Base-by-base conservation (phyloP, 1,140 invertebrate genomes). In the Cotesia chilonis region DNA sequence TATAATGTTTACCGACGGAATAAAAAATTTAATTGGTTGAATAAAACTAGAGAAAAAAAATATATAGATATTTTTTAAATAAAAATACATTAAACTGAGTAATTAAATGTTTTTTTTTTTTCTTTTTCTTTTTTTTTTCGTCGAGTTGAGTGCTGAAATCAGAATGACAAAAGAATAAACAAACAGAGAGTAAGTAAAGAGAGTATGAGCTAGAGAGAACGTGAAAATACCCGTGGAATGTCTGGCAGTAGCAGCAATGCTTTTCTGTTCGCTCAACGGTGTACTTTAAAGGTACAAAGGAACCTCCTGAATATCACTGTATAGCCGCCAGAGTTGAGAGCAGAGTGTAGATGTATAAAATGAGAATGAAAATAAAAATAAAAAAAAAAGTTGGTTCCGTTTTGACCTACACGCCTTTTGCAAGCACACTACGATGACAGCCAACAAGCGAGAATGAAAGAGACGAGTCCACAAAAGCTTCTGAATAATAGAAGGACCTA, bases 401-500 rank as follows among this genome's bases (percentile, higher is more conserved):
- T 47, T 47, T 47, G 41, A 17, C n/a, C 54, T 14, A 17, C 54
- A 55, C 17, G 17, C 54, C 54, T 17, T 55, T 55, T 55, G 54
- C 54, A 55, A 55, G 63, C 63, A 12, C 63, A 17, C 35, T 41
- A 47, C 37, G n/a, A 14, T 68, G 57, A 28, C 66, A 61, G 35
- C 61, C 64, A 65, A 63, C 60, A 71, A 72, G 77, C 14, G 64
- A 4, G 55, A 79, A 76, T 55, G 54, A 55, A 55, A 55, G 54
- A 77, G 78, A 78, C 76, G 77, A 77, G 67, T 54, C 68, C 72
- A 81, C 79, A 81, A 81, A 81, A 81, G 79, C 78, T 76, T 37
- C 70, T 74, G 76, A 77, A 80, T 81, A 80, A 81, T 80, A 78
- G 80, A 76, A 79, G 76, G 78, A 76, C 75, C 78, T 69, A 74